Base-by-base conservation (phyloP, 2,113 vertebrate species). In the Pomatorhinus ruficollis region DNA sequence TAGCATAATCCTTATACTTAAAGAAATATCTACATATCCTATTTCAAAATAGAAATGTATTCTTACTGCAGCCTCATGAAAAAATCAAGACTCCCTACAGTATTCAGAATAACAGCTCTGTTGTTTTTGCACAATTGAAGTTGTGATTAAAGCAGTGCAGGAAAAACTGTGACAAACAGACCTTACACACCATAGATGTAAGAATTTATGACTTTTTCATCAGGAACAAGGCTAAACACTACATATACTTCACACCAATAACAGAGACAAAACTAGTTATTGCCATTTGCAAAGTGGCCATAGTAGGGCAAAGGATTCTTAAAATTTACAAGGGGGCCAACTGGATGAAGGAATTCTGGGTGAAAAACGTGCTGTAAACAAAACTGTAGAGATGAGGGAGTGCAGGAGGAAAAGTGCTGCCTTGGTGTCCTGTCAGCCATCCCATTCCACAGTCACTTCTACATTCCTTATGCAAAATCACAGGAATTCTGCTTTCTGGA, bases 241-340 rank as follows among this genome's bases (percentile, higher is more conserved):
- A 33, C 2, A 4, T 10, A 4, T 22, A 30, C 12, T 35, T 74
- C 59, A 9, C 44, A 61, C 8, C 10, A 0, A 4, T 19, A 68
- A 53, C n/a, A 83, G 23, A 74, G 45, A 70, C 40, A 52, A 61
- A 82, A 70, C 10, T 37, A 30, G 23, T 35, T 78, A 45, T 8
- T 75, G 49, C 33, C 10, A 18, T 56, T 84, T 79, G 35, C 20
- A 35, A 79, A 49, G n/a, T 22, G 28, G 37, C 24, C 25, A 11
- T 13, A 12, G 47, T 44, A 65, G 31, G 27, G 70, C 12, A 76
- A 76, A 33, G 28, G n/a, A 50, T 52, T 74, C 52, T 69, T 69
- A 66, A 65, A 35, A 54, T 20, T 44, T 47, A 31, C 21, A 49
- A n/a, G 28, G 25, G 12, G 15, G 66, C 11, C 47, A 76, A 14